Evolutionary conservation across 2,113 vertebrate genomes (phyloP), one percentile per base, ranked within the genome.

Genomic region (Proterorhinus semilunaris): DNA sequence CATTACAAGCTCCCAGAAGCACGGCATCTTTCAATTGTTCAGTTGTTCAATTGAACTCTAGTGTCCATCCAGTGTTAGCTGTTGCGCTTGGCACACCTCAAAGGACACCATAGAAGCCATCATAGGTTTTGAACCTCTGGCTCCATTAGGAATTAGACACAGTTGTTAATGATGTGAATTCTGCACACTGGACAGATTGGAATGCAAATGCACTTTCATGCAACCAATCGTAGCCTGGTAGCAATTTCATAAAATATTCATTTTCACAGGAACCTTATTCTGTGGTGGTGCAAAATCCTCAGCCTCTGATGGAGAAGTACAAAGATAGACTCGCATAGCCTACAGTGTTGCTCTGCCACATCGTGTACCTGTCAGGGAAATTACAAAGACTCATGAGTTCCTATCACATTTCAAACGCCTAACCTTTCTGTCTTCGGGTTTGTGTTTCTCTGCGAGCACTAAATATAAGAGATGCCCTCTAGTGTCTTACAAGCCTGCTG

Each of bases 211-310:
- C 68, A 59, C 79, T 84, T 71, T 65, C 83, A 83, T 72, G 69
- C 81, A 86, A 84, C 84, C 87, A 84, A 88, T 87, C 85, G 80
- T 76, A 87, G 85, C 83, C 86, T 90, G 83, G 77, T 87, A 89
- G 88, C 84, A 84, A 81, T 81, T 79, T 89, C 83, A 90, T 91
- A 77, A 89, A 91, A 91, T 91, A 91, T 91, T 91, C 75, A 91
- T 88, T 87, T 88, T 75, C 74, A 87, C 83, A 89, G 82, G 83
- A 90, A 88, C 85, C 76, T 71, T 84, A 82, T 87, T 88, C 83
- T 89, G 82, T 88, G 82, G 69, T 77, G 79, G 83, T 86, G 86
- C 86, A 86, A 89, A 86, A 84, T 88, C 69, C 72, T 88, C 74
- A 80, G 73, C 79, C 62, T 86, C 77, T 87, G 83, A 85, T 87